These are phyloP conservation scores for Physella acuta DNA, from an alignment of 1,140 invertebrate species.

Conservation along the genomic window DNA sequence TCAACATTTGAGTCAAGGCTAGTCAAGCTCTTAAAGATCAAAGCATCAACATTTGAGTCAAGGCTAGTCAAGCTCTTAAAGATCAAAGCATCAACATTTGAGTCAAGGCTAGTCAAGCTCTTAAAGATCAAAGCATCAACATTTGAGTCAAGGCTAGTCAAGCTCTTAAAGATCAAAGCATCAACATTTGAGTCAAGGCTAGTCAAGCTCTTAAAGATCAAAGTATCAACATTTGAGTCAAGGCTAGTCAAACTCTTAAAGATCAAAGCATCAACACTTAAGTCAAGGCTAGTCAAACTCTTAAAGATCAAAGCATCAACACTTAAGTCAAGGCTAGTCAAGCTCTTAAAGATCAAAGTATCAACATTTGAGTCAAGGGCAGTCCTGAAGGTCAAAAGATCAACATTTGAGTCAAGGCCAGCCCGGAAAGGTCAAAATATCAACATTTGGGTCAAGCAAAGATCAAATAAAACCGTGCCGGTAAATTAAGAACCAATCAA, in stretches of 20 bases:
- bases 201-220: constrained; percentile 1
- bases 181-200: not conserved
- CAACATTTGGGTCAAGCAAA: not conserved
- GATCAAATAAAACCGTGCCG: no score
- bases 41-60: not conserved
- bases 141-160: not conserved
- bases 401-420: not conserved
- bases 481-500: not conserved
- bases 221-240: not conserved
- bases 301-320: not conserved
- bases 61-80: no score
- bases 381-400: not conserved
- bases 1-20: not conserved
- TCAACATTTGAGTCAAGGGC: not conserved
- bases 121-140: not conserved
- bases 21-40: not conserved
- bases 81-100: not conserved
- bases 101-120: not conserved
- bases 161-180: not conserved
- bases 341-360: not conserved
- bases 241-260: not conserved
- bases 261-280: not conserved
- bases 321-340: not conserved
- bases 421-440: not conserved
- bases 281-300: not conserved